Conservation (phyloP, 2,888 invertebrate species). For the Cataglyphis rosenhaueri region DNA sequence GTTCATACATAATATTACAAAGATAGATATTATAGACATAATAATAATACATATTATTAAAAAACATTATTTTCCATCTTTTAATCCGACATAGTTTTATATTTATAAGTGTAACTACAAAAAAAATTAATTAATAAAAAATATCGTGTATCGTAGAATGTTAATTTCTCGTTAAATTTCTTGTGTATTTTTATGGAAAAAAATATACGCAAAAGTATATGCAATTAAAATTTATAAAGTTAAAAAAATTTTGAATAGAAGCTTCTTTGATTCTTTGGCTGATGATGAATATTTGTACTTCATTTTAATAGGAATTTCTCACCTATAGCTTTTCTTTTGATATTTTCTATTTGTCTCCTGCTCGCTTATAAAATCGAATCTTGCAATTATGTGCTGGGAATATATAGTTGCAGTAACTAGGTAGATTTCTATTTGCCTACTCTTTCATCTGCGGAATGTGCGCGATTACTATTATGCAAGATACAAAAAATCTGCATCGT, state of each 20-base stretch:
- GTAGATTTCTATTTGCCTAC: conserved; percentile 72
- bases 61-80: not conserved
- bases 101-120: not conserved
- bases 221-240: not conserved
- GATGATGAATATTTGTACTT: not conserved
- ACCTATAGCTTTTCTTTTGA: not conserved
- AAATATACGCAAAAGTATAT: not conserved
- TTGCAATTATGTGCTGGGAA: conserved; percentile 40
- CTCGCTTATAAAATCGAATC: conserved; percentile 48
- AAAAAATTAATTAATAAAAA: not conserved
- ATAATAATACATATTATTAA: not conserved
- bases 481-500: conserved; percentile 46
- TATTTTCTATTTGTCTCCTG: conserved; percentile 35
- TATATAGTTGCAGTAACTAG: conserved; percentile 58
- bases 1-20: not conserved
- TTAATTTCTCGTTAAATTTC: not conserved
- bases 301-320: conserved; percentile 9
- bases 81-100: not conserved
- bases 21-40: not conserved
- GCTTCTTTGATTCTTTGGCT: not conserved
- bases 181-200: not conserved
- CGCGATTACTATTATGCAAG: conserved; percentile 47
- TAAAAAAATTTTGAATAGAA: not conserved
- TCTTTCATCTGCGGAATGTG: conserved; percentile 68
- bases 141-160: not conserved